Percentiles rank a stretch among this genome's conserved stretches.
Evolutionary conservation across 2,797 vertebrate genomes (phyloP).

Genomic region (Geranospiza caerulescens): DNA sequence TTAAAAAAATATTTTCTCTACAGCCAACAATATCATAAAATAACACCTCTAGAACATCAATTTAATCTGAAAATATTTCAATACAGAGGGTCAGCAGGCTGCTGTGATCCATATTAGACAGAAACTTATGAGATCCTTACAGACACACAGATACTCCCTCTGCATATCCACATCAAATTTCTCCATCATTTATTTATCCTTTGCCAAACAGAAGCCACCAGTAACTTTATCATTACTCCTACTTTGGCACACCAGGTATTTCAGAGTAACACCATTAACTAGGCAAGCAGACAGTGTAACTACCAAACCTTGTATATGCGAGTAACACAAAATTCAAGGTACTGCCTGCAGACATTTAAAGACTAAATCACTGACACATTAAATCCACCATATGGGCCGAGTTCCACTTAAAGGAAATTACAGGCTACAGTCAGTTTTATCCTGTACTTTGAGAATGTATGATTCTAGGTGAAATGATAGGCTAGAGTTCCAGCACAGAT

Average conservation of each 20-base stretch:
- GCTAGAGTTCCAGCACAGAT: background rate
- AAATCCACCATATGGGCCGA: background rate
- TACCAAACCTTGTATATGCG: background rate
- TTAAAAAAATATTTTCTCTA: background rate
- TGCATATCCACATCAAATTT: background rate
- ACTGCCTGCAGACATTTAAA: background rate
- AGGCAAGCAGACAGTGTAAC: background rate
- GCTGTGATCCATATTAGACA: background rate
- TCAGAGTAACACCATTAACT: background rate
- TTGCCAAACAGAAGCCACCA: background rate
- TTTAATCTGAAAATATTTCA: background rate
- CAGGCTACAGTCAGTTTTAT: background rate
- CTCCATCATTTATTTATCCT: background rate
- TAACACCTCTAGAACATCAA: background rate
- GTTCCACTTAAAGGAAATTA: background rate
- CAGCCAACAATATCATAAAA: background rate
- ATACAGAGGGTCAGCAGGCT: background rate
- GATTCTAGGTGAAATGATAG: background rate
- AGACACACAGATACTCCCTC: background rate
- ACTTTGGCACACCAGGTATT: background rate
- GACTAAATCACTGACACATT: fast-evolving
- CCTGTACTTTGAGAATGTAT: background rate
- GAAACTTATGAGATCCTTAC: background rate
- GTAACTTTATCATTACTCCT: background rate
- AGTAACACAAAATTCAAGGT: background rate